A percentile compares a stretch with the other conserved stretches of the same genome.
These are phyloP conservation scores for Caenorhabditis brenneri DNA, from an alignment of 1,140 invertebrate species.

Conservation along the genomic window DNA sequence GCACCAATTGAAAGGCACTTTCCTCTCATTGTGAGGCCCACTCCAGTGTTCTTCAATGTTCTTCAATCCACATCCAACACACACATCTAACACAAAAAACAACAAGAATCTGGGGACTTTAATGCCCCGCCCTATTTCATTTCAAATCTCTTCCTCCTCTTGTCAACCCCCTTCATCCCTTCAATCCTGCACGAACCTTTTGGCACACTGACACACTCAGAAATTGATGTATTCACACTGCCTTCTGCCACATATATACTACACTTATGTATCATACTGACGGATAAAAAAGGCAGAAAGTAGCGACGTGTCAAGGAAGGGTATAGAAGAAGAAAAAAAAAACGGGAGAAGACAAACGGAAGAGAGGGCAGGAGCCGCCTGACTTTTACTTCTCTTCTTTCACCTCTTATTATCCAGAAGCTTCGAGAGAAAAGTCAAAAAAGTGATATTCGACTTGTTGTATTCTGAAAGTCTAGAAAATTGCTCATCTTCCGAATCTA, in stretches of 20 bases:
- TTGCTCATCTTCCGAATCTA: background rate
- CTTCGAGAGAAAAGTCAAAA: background rate
- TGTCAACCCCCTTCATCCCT: background rate
- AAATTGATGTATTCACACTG: conserved; percentile 36
- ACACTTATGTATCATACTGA: conserved; percentile 41
- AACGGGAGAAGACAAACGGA: conserved; percentile 6
- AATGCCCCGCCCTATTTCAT: background rate
- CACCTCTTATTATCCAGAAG: conserved; percentile 37
- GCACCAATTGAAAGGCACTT: conserved; percentile 1
- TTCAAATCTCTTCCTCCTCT: background rate
- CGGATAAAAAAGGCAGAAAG: background rate
- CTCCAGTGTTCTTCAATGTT: background rate
- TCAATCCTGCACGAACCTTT: background rate
- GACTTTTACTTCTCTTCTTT: conserved; percentile 21
- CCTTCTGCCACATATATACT: conserved; percentile 20
- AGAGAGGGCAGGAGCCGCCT: background rate
- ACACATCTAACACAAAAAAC: too few relatives aligned
- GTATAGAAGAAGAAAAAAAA: background rate
- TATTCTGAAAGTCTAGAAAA: background rate
- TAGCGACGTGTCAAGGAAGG: background rate
- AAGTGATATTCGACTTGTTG: background rate
- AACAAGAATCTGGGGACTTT: background rate
- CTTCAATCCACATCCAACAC: background rate
- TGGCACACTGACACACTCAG: background rate
- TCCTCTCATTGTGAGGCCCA: background rate